Percentiles rank a stretch among this genome's conserved stretches.
phyloP scores from a whole-genome alignment of 2,888 invertebrate species.

The Euclidia mi region DNA sequence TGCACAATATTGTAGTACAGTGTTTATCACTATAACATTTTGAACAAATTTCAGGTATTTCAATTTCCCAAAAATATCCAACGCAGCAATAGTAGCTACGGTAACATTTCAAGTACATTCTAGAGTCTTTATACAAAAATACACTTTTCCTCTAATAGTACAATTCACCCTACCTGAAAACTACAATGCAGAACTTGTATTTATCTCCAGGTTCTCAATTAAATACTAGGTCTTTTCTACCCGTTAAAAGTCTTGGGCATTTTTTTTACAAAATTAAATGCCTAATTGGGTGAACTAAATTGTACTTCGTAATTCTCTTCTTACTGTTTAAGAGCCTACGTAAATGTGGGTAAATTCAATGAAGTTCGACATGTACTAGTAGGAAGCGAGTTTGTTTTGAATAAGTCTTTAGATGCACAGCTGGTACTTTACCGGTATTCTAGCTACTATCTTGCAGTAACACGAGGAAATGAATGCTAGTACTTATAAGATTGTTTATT shows the following conservation, averaged over 20 bases:
- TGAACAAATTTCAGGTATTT: too few species aligned
- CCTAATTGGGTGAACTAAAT: slow-evolving; percentile 60
- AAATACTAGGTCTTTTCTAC: slow-evolving; percentile 18
- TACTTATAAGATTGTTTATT: too few species aligned
- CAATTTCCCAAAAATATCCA: too few species aligned
- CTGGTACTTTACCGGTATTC: background rate
- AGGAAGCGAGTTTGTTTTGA: background rate
- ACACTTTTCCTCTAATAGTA: background rate
- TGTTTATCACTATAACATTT: too few species aligned
- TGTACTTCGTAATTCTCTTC: slow-evolving; percentile 47
- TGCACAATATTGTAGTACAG: too few species aligned
- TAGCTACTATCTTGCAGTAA: background rate
- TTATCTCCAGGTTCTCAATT: slow-evolving; percentile 6
- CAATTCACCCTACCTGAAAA: slow-evolving; percentile 7
- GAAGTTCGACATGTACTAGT: slow-evolving; percentile 22
- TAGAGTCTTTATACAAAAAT: too few species aligned
- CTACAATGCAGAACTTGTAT: background rate
- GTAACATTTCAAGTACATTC: too few species aligned
- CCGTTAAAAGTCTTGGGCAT: slow-evolving; percentile 41
- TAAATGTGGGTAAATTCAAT: slow-evolving; percentile 57
- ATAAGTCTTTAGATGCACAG: background rate
- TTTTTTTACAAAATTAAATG: slow-evolving; percentile 60
- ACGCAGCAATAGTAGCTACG: too few species aligned
- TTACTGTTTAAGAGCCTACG: slow-evolving; percentile 41
- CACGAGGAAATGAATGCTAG: too few species aligned